phyloP scores from a whole-genome alignment of 2,113 vertebrate genomes.

The Saccopteryx leptura region DNA sequence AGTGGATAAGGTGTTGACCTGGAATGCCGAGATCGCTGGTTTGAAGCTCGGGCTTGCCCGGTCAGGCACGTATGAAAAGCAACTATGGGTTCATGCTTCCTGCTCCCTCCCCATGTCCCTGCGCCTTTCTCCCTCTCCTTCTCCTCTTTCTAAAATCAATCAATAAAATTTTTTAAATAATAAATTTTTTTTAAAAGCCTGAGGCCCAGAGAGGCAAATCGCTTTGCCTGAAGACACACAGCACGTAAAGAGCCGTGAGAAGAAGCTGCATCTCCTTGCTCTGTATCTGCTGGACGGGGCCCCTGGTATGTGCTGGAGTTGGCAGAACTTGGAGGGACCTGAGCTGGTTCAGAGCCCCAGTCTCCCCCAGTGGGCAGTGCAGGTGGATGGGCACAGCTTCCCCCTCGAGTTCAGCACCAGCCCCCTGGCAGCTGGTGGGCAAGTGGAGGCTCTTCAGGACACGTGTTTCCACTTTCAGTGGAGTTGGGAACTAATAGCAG shows the following conservation, averaged over 20 bases:
- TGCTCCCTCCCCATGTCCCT: no score
- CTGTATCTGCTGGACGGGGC: background rate
- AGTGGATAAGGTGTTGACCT: no score
- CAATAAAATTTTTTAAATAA: no score
- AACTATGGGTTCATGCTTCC: no score
- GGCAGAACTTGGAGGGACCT: background rate
- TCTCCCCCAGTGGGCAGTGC: background rate
- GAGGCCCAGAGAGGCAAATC: background rate
- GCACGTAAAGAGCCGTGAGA: background rate
- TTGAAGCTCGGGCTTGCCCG: no score
- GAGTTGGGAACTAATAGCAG: slow-evolving; percentile 80
- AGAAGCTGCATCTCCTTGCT: background rate
- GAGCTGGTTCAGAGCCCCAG: background rate
- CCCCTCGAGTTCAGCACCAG: background rate
- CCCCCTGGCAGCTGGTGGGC: background rate
- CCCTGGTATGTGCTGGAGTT: background rate
- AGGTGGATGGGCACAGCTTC: background rate
- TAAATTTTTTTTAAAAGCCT: no score
- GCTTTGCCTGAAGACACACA: slow-evolving; percentile 15
- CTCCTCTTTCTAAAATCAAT: no score
- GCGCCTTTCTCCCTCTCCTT: no score
- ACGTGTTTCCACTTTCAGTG: slow-evolving; percentile 89
- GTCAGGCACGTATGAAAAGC: no score
- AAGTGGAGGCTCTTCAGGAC: slow-evolving; percentile 62
- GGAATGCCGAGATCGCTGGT: no score